These are phyloP conservation scores for Trichacis sp. DNA, from an alignment of 2,888 invertebrate genomes.

Conservation along the genomic window DNA sequence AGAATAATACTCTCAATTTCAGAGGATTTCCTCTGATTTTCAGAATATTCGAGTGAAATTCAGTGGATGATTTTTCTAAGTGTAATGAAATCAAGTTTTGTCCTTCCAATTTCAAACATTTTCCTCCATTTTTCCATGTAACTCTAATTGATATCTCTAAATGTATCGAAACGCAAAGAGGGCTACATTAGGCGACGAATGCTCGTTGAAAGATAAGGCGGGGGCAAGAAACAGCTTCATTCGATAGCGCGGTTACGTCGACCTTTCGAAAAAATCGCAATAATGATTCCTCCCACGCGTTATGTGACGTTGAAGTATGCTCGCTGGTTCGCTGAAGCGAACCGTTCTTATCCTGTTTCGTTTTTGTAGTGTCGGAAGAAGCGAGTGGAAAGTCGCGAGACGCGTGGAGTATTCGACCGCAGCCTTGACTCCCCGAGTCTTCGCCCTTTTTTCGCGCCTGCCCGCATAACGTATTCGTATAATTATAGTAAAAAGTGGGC, in stretches of 20 bases:
- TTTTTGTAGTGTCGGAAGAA: conserved; percentile 2
- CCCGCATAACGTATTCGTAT: not conserved
- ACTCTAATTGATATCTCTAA: too few relatives aligned
- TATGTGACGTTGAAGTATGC: not conserved
- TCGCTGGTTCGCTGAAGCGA: not conserved
- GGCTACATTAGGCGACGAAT: not conserved
- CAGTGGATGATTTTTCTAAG: too few relatives aligned
- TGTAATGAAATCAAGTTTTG: too few relatives aligned
- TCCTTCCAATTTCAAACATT: too few relatives aligned
- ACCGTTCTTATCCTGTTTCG: not conserved
- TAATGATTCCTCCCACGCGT: conserved; percentile 7
- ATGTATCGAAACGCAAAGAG: too few relatives aligned
- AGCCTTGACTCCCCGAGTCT: conserved; percentile 1
- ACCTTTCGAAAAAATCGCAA: conserved; percentile 2
- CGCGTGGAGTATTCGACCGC: not conserved
- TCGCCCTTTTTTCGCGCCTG: conserved; percentile 3
- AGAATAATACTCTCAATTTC: too few relatives aligned
- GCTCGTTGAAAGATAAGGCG: not conserved
- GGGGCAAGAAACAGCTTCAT: not conserved
- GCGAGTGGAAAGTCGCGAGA: not conserved
- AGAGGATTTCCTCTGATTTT: too few relatives aligned
- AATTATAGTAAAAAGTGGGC: too few relatives aligned
- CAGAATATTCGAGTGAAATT: too few relatives aligned
- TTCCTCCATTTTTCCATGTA: too few relatives aligned
- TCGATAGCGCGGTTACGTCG: not conserved